Conservation (phyloP, 2,113 vertebrate genomes). For the Bubo blakistoni region DNA sequence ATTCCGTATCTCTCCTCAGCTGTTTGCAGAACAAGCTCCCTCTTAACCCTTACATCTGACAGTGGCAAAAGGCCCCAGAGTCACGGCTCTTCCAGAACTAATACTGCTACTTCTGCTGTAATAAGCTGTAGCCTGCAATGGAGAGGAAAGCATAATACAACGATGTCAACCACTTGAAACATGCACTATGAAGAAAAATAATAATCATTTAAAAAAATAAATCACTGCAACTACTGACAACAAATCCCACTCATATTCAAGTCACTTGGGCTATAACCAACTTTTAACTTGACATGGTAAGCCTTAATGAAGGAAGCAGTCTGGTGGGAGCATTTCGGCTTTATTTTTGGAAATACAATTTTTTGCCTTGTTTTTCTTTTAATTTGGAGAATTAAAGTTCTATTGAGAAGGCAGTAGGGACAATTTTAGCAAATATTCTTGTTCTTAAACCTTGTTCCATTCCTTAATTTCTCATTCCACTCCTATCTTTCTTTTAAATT, state of each 20-base stretch:
- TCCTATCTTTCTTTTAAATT: not conserved
- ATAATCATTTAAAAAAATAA: not conserved
- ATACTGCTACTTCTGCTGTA: not conserved
- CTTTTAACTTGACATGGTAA: not conserved
- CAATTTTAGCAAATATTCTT: not conserved
- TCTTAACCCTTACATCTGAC: not conserved
- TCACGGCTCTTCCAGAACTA: not conserved
- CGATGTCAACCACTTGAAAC: not conserved
- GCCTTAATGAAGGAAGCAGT: not conserved
- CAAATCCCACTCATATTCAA: not conserved
- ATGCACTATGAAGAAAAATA: not conserved
- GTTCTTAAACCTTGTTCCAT: not conserved
- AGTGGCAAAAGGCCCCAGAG: not conserved
- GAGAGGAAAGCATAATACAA: not conserved
- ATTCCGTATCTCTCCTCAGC: not conserved
- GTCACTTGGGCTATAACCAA: not conserved
- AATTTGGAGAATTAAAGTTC: not conserved
- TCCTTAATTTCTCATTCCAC: not conserved
- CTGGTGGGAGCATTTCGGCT: not conserved
- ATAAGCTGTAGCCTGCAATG: not conserved
- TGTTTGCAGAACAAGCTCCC: not conserved
- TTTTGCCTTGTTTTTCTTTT: not conserved
- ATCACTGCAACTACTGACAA: not conserved
- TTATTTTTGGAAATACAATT: not conserved
- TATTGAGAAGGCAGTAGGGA: not conserved